Evolutionary conservation across 2,888 invertebrate genomes (phyloP).

Genomic region (Sarcophaga carnaria): DNA sequence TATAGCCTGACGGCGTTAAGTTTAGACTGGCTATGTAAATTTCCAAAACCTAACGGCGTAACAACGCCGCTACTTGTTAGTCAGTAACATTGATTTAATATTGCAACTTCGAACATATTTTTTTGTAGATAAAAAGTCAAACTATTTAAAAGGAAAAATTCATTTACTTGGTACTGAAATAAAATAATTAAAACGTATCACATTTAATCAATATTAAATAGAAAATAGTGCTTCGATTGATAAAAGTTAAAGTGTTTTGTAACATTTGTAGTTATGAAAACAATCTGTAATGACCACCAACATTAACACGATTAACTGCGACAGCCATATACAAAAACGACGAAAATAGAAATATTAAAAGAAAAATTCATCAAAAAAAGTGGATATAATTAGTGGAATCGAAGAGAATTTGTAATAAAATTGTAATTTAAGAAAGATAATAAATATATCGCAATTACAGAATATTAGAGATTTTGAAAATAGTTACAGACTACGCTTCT

Average conservation of each 20-base stretch:
- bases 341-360: conserved; percentile 41
- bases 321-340: conserved; percentile 39
- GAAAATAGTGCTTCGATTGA: not conserved
- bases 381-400: not conserved
- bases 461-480: too few species aligned
- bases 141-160: not conserved
- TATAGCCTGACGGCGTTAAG: too few species aligned
- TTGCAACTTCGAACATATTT: conserved; percentile 31
- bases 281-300: conserved; percentile 9
- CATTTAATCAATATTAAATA: not conserved
- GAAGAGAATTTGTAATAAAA: not conserved
- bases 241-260: not conserved
- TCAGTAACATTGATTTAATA: not conserved
- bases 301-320: conserved; percentile 50
- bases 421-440: not conserved
- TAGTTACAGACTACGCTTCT: not conserved
- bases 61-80: too few species aligned
- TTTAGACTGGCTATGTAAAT: too few species aligned
- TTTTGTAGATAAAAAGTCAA: conserved; percentile 32
- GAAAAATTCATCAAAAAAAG: not conserved
- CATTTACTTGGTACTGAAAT: not conserved
- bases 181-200: not conserved
- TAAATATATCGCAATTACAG: too few species aligned
- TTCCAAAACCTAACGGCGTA: too few species aligned
- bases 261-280: not conserved